Evolutionary conservation across 1,140 invertebrate genomes (phyloP).

Genomic region (Capitella teleta): DNA sequence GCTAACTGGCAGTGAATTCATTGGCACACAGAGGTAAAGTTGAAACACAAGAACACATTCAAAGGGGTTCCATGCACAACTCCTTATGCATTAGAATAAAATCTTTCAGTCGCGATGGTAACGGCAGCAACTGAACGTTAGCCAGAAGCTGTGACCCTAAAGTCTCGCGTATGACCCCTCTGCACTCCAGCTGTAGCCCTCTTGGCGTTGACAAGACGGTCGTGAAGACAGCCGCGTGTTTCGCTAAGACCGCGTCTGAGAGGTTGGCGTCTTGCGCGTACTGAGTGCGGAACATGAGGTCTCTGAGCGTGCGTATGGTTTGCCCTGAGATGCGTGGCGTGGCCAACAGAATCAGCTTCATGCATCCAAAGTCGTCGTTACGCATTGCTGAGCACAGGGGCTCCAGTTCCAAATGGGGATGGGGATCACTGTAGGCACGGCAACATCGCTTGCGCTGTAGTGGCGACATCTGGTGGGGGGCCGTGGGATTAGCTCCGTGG

Average conservation of each 20-base stretch:
- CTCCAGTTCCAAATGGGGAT: constrained; percentile 35
- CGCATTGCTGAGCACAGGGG: constrained; percentile 32
- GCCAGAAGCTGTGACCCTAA: constrained; percentile 16
- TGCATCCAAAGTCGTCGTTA: constrained; percentile 27
- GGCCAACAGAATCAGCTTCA: constrained; percentile 25
- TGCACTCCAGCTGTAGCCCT: constrained; percentile 17
- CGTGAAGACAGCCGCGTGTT: constrained; percentile 22
- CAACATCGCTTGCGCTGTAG: constrained; percentile 22
- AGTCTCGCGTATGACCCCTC: constrained; percentile 19
- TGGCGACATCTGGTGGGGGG: not conserved
- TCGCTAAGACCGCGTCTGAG: constrained; percentile 15
- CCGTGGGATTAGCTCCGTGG: constrained; percentile 16
- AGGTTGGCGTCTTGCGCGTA: constrained; percentile 17
- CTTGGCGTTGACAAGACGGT: constrained; percentile 16
- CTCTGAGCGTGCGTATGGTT: constrained; percentile 7
- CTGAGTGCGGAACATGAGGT: constrained; percentile 11
- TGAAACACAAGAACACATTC: too few species aligned
- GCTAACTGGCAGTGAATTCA: too few species aligned
- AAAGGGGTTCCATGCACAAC: too few species aligned
- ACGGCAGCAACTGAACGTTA: constrained; percentile 19
- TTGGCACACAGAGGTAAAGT: too few species aligned
- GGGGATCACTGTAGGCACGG: constrained; percentile 23
- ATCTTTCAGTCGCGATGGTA: constrained; percentile 25
- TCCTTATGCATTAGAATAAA: constrained; percentile 21
- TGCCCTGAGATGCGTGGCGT: constrained; percentile 19